Conservation (phyloP, 2,797 vertebrate species). For the Pristis pectinata region DNA sequence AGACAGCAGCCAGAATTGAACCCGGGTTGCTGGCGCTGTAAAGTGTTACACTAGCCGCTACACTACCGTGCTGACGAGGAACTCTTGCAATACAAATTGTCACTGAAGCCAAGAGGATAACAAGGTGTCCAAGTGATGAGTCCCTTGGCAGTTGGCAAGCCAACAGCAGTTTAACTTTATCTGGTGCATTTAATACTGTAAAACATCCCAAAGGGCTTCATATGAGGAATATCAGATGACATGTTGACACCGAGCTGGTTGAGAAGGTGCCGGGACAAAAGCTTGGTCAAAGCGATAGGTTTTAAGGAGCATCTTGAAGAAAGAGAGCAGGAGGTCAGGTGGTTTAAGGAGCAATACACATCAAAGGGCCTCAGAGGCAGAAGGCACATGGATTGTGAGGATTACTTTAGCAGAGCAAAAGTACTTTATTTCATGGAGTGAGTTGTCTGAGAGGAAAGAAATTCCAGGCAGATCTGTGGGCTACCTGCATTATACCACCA, state of each 20-base stretch:
- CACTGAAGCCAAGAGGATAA: neutral
- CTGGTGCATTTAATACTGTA: neutral
- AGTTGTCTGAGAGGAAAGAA: neutral
- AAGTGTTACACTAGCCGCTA: no score
- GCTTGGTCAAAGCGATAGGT: neutral
- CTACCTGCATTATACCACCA: neutral
- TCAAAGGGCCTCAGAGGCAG: no score
- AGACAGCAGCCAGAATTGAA: no score
- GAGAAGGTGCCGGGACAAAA: neutral
- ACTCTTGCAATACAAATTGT: neutral
- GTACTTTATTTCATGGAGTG: neutral
- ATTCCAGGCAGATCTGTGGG: neutral
- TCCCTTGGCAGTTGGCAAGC: neutral
- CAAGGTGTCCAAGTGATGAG: neutral
- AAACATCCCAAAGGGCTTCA: neutral
- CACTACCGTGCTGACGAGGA: neutral
- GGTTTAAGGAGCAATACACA: neutral
- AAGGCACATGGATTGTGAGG: neutral
- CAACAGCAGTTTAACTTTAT: neutral
- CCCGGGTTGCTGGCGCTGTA: no score
- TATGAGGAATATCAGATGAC: neutral
- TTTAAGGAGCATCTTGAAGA: neutral
- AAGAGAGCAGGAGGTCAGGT: neutral
- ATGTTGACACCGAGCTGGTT: neutral
- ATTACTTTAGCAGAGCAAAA: neutral